These are phyloP conservation scores for Falcaria lacertinaria DNA, from an alignment of 2,888 invertebrate species.

Conservation along the genomic window DNA sequence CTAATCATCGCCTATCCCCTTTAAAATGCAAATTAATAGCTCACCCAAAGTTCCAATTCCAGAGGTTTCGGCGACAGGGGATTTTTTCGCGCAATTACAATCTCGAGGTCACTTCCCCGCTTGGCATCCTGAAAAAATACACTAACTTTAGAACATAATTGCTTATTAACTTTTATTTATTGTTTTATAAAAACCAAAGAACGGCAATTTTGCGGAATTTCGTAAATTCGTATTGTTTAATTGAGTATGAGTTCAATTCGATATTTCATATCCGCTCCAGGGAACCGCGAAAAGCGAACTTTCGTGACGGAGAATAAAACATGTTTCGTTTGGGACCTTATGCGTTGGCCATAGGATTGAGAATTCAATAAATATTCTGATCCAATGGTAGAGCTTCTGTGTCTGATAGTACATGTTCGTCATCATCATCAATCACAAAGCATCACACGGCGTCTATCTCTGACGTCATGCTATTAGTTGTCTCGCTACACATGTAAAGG, in stretches of 20 bases:
- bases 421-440: constrained; percentile 64
- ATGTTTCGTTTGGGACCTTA: neutral
- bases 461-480: constrained; percentile 47
- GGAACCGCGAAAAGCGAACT: neutral
- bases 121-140: constrained; percentile 83
- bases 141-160: constrained; percentile 12
- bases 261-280: constrained; percentile 30
- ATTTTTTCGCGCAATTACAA: constrained; percentile 89
- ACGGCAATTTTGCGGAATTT: constrained; percentile 1
- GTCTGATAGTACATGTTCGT: constrained; percentile 29
- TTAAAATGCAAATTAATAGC: constrained; percentile 38
- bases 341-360: neutral
- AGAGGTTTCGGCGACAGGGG: constrained; percentile 87
- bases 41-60: constrained; percentile 90
- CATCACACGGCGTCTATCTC: constrained; percentile 39
- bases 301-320: neutral
- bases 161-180: neutral
- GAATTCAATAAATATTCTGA: neutral
- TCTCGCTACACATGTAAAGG: constrained; percentile 16
- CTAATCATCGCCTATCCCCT: constrained; percentile 31
- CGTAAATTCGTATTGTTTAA: constrained; percentile 15
- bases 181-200: constrained; percentile 8
- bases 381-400: constrained; percentile 37
- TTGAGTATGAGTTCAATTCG: constrained; percentile 35
- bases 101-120: constrained; percentile 89